Conservation (phyloP, 2,113 vertebrate genomes). For the Anolis sagrei region DNA sequence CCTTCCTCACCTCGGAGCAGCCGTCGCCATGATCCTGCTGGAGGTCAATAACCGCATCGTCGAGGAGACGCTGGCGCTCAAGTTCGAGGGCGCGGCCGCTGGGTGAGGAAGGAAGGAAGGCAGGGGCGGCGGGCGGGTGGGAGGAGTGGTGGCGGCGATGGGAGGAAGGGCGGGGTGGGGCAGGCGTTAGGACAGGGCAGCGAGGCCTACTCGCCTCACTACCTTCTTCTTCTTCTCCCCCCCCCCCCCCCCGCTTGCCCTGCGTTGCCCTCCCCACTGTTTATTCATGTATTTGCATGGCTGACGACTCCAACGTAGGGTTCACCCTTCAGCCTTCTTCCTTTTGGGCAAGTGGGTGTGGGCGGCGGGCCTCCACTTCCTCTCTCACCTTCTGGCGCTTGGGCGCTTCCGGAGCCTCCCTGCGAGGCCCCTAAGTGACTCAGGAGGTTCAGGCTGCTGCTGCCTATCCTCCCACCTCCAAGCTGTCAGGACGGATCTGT, state of each 20-base stretch:
- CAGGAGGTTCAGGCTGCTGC: not conserved
- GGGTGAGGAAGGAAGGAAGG: conserved; percentile 80
- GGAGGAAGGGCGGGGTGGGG: not conserved
- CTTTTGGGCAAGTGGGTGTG: not conserved
- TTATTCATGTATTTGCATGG: no score
- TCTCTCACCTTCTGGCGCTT: no score
- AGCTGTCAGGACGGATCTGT: not conserved
- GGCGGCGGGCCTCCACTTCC: not conserved
- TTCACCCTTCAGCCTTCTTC: no score
- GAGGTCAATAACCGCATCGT: conserved; percentile 99
- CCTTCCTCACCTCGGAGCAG: conserved; percentile 37
- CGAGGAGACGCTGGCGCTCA: conserved; percentile 92
- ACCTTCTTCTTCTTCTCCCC: no score
- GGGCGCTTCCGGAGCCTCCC: no score
- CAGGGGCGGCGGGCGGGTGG: not conserved
- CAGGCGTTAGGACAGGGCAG: no score
- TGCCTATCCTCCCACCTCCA: no score
- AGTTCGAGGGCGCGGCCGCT: conserved; percentile 93
- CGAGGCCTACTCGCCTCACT: no score
- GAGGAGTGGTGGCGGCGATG: not conserved
- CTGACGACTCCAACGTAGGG: no score
- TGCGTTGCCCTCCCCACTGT: not conserved
- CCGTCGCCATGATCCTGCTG: conserved; percentile 93
- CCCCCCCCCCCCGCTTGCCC: no score
- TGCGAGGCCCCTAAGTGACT: not conserved